These are phyloP conservation scores for Pterostichus madidus DNA, from an alignment of 2,888 invertebrate species.

Conservation along the genomic window DNA sequence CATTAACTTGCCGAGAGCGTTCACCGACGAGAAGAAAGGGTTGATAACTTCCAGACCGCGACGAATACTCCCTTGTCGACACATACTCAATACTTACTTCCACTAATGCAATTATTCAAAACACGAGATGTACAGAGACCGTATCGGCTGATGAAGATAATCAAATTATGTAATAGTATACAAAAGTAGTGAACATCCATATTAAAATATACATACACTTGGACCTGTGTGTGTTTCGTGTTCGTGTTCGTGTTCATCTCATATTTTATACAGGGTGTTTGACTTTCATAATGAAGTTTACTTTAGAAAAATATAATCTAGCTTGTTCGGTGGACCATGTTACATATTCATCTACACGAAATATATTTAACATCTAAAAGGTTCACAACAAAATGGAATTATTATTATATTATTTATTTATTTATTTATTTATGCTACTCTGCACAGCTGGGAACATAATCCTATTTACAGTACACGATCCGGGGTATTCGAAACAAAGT, in stretches of 20 bases:
- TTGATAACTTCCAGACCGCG: slow-evolving; percentile 14
- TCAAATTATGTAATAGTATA: slow-evolving; percentile 64
- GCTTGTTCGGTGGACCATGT: too few species aligned
- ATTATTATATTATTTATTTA: too few species aligned
- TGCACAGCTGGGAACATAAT: too few species aligned
- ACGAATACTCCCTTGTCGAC: background rate
- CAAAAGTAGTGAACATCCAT: slow-evolving; percentile 55
- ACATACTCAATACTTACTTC: slow-evolving; percentile 43
- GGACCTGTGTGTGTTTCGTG: background rate
- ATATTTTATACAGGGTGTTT: slow-evolving; percentile 27
- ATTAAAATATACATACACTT: slow-evolving; percentile 52
- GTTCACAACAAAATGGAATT: too few species aligned
- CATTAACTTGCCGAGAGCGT: slow-evolving; percentile 56
- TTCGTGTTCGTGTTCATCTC: background rate
- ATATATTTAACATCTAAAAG: too few species aligned
- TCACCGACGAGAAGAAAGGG: slow-evolving; percentile 41
- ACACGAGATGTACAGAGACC: slow-evolving; percentile 64
- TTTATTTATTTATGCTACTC: too few species aligned
- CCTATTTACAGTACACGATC: too few species aligned
- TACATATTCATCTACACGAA: too few species aligned
- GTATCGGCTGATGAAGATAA: slow-evolving; percentile 67
- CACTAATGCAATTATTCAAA: slow-evolving; percentile 66
- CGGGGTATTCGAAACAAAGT: too few species aligned
- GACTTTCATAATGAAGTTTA: background rate
- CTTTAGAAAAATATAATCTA: too few species aligned